Evolutionary conservation across 2,888 invertebrate genomes (phyloP).

Genomic region (Synanthedon vespiformis): DNA sequence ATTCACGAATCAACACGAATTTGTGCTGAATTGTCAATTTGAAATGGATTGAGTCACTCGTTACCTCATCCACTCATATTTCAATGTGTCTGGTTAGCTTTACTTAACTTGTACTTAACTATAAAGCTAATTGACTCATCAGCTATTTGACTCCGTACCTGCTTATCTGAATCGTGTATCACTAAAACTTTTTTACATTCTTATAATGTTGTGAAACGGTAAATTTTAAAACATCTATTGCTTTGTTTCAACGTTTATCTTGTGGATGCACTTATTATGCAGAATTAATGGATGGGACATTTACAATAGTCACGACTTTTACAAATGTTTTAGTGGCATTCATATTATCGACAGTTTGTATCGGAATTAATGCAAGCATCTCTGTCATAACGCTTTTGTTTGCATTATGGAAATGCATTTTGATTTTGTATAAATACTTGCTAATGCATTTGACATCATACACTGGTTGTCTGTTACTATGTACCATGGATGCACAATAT

Average conservation of each 20-base stretch:
- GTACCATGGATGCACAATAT: too few relatives aligned
- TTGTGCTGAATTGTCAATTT: too few relatives aligned
- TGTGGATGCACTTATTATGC: conserved; percentile 21
- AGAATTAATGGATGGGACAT: conserved; percentile 34
- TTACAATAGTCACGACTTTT: conserved; percentile 38
- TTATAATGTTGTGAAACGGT: background rate
- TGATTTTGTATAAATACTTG: background rate
- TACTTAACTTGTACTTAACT: too few relatives aligned
- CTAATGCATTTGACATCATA: conserved; percentile 3
- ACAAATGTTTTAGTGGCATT: conserved; percentile 11
- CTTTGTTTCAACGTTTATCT: conserved; percentile 27
- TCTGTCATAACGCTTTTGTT: background rate
- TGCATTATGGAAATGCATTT: background rate
- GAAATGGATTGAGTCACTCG: too few relatives aligned
- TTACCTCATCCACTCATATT: too few relatives aligned
- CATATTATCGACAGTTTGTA: conserved; percentile 7
- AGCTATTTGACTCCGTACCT: background rate
- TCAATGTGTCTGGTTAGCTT: too few relatives aligned
- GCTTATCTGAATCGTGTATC: background rate
- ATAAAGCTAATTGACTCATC: background rate
- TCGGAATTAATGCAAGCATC: conserved; percentile 5
- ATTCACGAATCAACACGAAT: too few relatives aligned
- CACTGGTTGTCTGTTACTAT: too few relatives aligned
- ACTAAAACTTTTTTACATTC: background rate
- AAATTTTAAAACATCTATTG: conserved; percentile 11